phyloP scores from a whole-genome alignment of 2,797 vertebrate species.

The Anabacerthia variegaticeps region DNA sequence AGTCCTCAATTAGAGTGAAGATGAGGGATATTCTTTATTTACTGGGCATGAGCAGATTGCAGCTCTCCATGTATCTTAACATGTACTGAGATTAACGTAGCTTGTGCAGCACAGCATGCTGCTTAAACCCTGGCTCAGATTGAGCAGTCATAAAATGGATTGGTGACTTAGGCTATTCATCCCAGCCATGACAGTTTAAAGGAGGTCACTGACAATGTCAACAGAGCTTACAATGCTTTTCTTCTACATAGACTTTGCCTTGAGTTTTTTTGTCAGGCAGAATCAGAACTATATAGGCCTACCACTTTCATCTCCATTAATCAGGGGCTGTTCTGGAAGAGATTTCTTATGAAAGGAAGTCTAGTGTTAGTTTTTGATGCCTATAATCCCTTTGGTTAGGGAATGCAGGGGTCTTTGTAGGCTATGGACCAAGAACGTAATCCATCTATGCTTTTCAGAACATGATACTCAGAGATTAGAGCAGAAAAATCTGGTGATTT shows the following conservation, averaged over 20 bases:
- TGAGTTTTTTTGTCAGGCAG: background rate
- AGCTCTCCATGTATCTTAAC: background rate
- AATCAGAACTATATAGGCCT: background rate
- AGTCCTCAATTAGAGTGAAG: background rate
- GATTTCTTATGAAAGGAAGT: background rate
- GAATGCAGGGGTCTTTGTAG: background rate
- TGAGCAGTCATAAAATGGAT: slow-evolving; percentile 62
- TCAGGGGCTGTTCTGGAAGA: background rate
- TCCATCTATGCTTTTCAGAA: background rate
- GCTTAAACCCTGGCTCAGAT: slow-evolving; percentile 45
- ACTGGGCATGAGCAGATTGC: background rate
- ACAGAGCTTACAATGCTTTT: background rate
- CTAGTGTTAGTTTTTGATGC: background rate
- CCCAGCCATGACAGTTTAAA: slow-evolving; percentile 27
- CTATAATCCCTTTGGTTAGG: background rate
- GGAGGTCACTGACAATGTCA: slow-evolving; percentile 33
- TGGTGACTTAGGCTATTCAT: slow-evolving; percentile 56
- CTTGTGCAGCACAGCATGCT: background rate
- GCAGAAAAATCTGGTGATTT: background rate
- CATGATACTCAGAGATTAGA: background rate
- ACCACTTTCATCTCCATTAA: background rate
- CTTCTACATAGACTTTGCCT: background rate
- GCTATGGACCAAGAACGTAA: background rate
- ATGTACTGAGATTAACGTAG: background rate
- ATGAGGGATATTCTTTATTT: background rate